Evolutionary conservation across 2,113 vertebrate species (phyloP).

Genomic region (Caracal caracal): DNA sequence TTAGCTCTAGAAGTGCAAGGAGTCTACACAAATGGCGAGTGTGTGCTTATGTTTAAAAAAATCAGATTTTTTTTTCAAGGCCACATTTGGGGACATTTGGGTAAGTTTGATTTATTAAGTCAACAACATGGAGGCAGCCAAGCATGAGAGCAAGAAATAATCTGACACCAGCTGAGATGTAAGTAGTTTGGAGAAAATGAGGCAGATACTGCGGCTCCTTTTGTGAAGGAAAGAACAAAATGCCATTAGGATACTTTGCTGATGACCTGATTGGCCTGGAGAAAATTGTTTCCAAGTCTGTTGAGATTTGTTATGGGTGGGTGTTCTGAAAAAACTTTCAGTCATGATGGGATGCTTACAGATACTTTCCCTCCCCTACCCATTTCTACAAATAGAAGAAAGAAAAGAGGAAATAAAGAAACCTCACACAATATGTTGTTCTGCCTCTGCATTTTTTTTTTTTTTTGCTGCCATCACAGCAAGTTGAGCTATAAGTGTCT

Average conservation of each 20-base stretch:
- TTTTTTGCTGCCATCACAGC: not conserved
- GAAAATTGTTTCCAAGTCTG: not conserved
- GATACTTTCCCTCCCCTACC: not conserved
- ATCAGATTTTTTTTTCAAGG: constrained; percentile 53
- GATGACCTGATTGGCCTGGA: not conserved
- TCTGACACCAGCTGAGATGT: not conserved
- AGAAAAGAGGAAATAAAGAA: not conserved
- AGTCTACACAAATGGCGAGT: constrained; percentile 46
- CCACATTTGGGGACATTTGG: constrained; percentile 17
- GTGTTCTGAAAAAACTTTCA: not conserved
- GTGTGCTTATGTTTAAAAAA: constrained; percentile 43
- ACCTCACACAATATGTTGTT: not conserved
- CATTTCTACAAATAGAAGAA: not conserved
- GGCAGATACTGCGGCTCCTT: not conserved
- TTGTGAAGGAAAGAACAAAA: not conserved
- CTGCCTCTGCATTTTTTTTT: not conserved
- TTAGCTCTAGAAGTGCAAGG: constrained; percentile 44
- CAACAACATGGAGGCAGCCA: constrained; percentile 50
- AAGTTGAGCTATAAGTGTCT: not conserved
- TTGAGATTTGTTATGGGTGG: not conserved
- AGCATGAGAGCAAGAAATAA: constrained; percentile 19
- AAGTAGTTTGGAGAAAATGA: constrained; percentile 42
- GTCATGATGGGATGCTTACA: not conserved
- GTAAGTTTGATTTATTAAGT: constrained; percentile 39
- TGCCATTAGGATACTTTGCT: not conserved